Evolutionary conservation across 2,888 invertebrate genomes (phyloP), one percentile per base, ranked within the genome.

Genomic region (Orchestes rusci): DNA sequence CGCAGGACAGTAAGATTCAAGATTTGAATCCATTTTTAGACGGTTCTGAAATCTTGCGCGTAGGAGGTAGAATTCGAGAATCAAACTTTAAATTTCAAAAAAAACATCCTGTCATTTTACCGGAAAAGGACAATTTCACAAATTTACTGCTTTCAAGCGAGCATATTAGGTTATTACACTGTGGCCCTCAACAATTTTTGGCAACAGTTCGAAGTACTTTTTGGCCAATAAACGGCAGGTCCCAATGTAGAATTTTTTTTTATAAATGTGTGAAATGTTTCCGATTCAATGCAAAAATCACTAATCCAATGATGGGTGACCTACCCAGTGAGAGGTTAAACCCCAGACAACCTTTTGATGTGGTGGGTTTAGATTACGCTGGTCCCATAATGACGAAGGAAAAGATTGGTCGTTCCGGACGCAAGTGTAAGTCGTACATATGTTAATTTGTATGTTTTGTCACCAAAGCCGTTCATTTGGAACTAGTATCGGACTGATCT

Each of bases 401-500:
- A 10, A 4, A 13, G 13, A 16, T 5, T 15, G 31, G 39, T 12
- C 4, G 18, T 2, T 12, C 7, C 18, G 18, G 7, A 10, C 7
- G 13, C 8, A n/a, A 12, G 7, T 28, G 28, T 8, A 50, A 50
- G 38, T 37, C 32, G 8, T 50, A 50, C 23, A 33, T 47, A 3
- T 27, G 32, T 30, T 31, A 47, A 3, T 50, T 43, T 17, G 28
- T 43, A n/a, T 50, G 44, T 18, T 48, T n/a, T n/a, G n/a, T n/a
- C n/a, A n/a, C n/a, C n/a, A n/a, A n/a, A n/a, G n/a, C n/a, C n/a
- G n/a, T n/a, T n/a, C n/a, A n/a, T n/a, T n/a, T n/a, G n/a, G n/a
- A n/a, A n/a, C n/a, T n/a, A n/a, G n/a, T n/a, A n/a, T 43, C 45
- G 1, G 50, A 46, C 19, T 35, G 55, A 3, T 34, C 46, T 13